Percentiles rank a stretch among this genome's conserved stretches.
Conservation (phyloP, 2,888 invertebrate genomes). For the Melanotus villosus region DNA sequence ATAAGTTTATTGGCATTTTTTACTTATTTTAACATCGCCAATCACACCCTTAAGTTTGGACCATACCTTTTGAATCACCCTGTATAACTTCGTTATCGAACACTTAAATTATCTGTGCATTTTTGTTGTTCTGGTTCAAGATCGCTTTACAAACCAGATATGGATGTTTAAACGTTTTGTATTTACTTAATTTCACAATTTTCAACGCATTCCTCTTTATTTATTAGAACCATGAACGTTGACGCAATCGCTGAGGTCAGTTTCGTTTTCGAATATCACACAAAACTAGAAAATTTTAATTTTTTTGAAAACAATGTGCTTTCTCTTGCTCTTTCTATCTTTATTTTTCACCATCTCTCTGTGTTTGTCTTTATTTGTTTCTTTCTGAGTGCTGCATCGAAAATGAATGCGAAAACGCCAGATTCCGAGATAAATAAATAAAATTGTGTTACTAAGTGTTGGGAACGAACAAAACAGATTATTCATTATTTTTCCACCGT, state of each 20-base stretch:
- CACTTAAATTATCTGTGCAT: neutral
- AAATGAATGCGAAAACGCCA: neutral
- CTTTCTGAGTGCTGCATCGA: neutral
- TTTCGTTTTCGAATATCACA: constrained; percentile 8
- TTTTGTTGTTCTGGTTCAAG: constrained; percentile 20
- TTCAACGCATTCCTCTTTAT: neutral
- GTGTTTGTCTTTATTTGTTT: too few relatives aligned
- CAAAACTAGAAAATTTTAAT: neutral
- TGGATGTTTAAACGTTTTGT: constrained; percentile 12
- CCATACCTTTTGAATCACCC: too few relatives aligned
- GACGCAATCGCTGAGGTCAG: constrained; percentile 15
- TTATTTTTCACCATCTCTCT: too few relatives aligned
- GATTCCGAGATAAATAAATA: neutral
- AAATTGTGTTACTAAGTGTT: constrained; percentile 4
- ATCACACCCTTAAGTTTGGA: too few relatives aligned
- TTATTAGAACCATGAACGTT: neutral
- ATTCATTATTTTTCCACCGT: constrained; percentile 14
- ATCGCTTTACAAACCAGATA: neutral
- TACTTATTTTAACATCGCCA: too few relatives aligned
- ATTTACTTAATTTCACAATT: neutral
- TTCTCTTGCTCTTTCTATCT: too few relatives aligned
- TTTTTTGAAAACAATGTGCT: neutral
- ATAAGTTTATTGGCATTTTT: too few relatives aligned
- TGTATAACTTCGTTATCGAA: too few relatives aligned
- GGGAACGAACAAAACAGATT: constrained; percentile 17